Evolutionary conservation across 2,797 vertebrate species (phyloP).

Genomic region (Sebastiscus albofasciatus): DNA sequence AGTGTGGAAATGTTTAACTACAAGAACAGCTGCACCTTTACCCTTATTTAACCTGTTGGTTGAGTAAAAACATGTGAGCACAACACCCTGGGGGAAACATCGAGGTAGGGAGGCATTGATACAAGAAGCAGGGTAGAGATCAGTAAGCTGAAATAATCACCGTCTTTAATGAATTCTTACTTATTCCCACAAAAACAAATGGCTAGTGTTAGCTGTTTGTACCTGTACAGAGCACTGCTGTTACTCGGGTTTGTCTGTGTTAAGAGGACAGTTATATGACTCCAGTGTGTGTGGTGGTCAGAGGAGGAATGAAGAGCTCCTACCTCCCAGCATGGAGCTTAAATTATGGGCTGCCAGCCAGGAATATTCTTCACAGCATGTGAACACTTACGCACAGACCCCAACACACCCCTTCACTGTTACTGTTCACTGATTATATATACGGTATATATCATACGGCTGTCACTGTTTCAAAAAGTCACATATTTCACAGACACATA

Average conservation of each 20-base stretch:
- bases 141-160: not conserved
- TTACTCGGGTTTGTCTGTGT: not conserved
- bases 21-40: not conserved
- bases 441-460: too few relatives aligned
- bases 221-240: not conserved
- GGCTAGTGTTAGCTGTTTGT: too few relatives aligned
- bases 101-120: not conserved
- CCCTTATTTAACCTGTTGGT: not conserved
- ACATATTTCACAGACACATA: too few relatives aligned
- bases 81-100: not conserved
- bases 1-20: not conserved
- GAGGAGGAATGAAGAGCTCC: not conserved
- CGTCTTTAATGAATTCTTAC: not conserved
- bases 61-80: not conserved
- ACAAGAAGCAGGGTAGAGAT: not conserved
- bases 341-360: conserved; percentile 5
- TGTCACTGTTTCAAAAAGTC: too few relatives aligned
- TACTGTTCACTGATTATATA: too few relatives aligned
- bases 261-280: not conserved
- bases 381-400: too few relatives aligned
- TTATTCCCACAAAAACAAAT: not conserved
- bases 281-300: not conserved
- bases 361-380: not conserved
- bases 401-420: too few relatives aligned
- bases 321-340: not conserved